phyloP scores from a whole-genome alignment of 2,797 vertebrate genomes.

The Sarcoramphus papa region DNA sequence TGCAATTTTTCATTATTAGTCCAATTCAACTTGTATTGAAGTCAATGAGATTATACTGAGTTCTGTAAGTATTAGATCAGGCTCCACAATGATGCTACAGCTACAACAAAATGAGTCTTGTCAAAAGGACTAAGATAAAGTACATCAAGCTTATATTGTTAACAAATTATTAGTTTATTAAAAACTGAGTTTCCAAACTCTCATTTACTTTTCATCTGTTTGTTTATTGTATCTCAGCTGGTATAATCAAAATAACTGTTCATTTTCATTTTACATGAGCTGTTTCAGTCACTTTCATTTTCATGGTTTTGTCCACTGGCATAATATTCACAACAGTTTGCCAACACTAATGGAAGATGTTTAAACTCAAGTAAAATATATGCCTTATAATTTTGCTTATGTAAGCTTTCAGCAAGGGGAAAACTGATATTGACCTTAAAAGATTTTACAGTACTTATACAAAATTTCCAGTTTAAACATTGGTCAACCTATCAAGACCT shows the following conservation, averaged over 20 bases:
- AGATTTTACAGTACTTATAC: background rate
- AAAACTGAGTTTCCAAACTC: conserved; percentile 12
- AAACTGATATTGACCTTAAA: background rate
- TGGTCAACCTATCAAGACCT: background rate
- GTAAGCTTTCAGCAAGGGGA: background rate
- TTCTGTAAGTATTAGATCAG: conserved; percentile 52
- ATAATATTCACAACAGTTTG: background rate
- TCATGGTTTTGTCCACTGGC: background rate
- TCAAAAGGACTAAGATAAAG: conserved; percentile 36
- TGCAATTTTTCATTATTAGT: conserved; percentile 63
- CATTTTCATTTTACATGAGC: background rate
- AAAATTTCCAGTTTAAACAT: background rate
- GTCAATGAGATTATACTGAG: conserved; percentile 59
- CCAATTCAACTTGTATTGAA: conserved; percentile 59
- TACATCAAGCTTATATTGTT: background rate
- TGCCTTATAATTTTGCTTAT: background rate
- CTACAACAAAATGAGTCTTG: conserved; percentile 17
- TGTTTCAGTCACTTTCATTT: conserved; percentile 8
- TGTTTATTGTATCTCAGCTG: conserved; percentile 20
- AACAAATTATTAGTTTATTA: conserved; percentile 40
- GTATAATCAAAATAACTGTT: background rate
- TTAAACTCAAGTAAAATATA: background rate
- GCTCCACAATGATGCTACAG: conserved; percentile 8
- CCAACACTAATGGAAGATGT: background rate
- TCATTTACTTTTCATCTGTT: conserved; percentile 29